Percentiles rank a stretch among this genome's conserved stretches.
phyloP scores from a whole-genome alignment of 2,113 vertebrate species.

The Gallinago jamesoni region DNA sequence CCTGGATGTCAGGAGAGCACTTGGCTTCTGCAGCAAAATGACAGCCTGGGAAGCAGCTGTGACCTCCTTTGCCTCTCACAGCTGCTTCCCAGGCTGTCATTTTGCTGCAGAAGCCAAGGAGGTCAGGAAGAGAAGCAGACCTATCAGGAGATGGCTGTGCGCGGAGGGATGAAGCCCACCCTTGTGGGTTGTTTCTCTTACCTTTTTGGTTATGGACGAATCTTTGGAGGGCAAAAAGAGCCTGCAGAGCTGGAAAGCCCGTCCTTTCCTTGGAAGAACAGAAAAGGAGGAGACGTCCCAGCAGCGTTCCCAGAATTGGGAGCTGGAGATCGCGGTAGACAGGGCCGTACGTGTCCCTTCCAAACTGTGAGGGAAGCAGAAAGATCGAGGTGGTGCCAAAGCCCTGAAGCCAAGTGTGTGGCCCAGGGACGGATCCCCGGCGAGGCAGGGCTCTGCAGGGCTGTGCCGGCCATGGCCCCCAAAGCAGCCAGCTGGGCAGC shows the following conservation, averaged over 20 bases:
- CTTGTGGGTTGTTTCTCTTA: background rate
- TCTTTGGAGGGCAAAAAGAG: background rate
- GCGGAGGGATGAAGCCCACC: too few relatives aligned
- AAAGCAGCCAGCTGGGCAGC: background rate
- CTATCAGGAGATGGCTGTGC: background rate
- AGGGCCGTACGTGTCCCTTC: rapidly evolving
- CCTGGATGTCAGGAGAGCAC: background rate
- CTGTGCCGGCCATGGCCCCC: background rate
- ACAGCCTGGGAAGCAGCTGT: background rate
- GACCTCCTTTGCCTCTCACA: too few relatives aligned
- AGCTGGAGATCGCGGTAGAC: background rate
- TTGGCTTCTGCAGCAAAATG: background rate
- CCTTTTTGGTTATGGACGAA: background rate
- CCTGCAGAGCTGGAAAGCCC: rapidly evolving
- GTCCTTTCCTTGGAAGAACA: too few relatives aligned
- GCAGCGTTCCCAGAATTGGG: background rate
- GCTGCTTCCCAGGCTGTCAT: too few relatives aligned
- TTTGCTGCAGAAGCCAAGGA: too few relatives aligned
- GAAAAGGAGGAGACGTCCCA: background rate
- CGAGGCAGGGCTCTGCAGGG: background rate
- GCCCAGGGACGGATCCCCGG: background rate
- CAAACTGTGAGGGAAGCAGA: background rate
- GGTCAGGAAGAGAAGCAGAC: too few relatives aligned
- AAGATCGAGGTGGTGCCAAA: too few relatives aligned
- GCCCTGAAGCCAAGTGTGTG: background rate